phyloP scores from a whole-genome alignment of 2,113 vertebrate genomes.

The Ranitomeya variabilis region DNA sequence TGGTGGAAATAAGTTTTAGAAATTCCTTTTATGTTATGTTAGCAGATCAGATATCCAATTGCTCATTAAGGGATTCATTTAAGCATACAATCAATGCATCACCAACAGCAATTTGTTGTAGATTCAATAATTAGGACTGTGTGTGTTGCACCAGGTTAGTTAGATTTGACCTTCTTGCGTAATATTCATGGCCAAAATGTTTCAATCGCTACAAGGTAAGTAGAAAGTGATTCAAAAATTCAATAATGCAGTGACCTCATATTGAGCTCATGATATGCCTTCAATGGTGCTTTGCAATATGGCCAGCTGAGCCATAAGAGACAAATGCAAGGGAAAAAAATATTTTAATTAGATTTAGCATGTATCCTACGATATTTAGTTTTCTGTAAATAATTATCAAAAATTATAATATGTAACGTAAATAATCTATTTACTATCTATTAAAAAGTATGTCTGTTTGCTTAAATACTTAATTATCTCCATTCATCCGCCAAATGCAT shows the following conservation, averaged over 20 bases:
- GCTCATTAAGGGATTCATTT: constrained; percentile 85
- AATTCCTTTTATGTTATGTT: constrained; percentile 51
- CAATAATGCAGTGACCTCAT: constrained; percentile 94
- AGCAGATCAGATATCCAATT: constrained; percentile 76
- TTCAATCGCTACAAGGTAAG: constrained; percentile 99
- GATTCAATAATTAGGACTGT: constrained; percentile 82
- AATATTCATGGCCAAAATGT: constrained; percentile 96
- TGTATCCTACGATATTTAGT: neutral
- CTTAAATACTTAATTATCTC: no score
- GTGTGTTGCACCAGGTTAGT: constrained; percentile 83
- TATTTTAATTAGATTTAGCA: neutral
- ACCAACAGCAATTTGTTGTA: constrained; percentile 93
- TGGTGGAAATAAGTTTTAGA: constrained; percentile 38
- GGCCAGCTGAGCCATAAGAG: constrained; percentile 23
- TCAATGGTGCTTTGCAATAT: neutral
- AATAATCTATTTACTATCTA: no score
- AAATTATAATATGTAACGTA: neutral
- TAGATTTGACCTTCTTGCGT: constrained; percentile 93
- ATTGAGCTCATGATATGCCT: constrained; percentile 71
- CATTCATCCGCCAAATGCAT: no score
- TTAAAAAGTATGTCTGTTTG: no score
- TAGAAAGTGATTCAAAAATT: constrained; percentile 95
- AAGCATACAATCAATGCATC: constrained; percentile 99
- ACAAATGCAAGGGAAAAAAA: neutral
- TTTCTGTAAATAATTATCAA: neutral